phyloP scores from a whole-genome alignment of 2,797 vertebrate species.

The Simalia tracyae region DNA sequence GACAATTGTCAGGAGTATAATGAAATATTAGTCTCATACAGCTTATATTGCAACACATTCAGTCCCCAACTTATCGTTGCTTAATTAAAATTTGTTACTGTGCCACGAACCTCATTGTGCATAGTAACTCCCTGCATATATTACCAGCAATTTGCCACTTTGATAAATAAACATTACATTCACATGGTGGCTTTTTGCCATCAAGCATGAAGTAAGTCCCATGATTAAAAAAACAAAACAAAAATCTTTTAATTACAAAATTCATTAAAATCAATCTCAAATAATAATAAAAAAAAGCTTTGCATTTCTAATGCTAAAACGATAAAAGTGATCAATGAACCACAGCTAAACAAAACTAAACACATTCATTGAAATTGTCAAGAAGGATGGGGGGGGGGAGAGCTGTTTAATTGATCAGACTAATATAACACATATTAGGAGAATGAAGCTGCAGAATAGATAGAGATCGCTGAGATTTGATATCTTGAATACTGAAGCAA shows the following conservation, averaged over 20 bases:
- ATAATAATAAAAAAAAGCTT: constrained; percentile 31
- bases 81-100: constrained; percentile 45
- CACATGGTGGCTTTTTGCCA: constrained; percentile 23
- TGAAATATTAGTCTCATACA: constrained; percentile 20
- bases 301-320: constrained; percentile 37
- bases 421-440: constrained; percentile 25
- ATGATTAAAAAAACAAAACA: constrained; percentile 40
- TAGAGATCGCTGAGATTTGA: not conserved
- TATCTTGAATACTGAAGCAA: not conserved
- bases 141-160: constrained; percentile 28
- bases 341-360: constrained; percentile 21
- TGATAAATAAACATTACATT: constrained; percentile 42
- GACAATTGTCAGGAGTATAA: not conserved
- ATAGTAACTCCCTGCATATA: constrained; percentile 13
- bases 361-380: constrained; percentile 33
- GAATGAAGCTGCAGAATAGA: not conserved
- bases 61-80: not conserved
- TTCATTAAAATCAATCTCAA: constrained; percentile 38
- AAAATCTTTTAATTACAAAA: constrained; percentile 54
- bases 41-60: not conserved
- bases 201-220: constrained; percentile 37
- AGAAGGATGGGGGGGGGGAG: not conserved
- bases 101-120: constrained; percentile 9
- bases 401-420: constrained; percentile 36
- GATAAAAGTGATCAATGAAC: constrained; percentile 34